A percentile compares a stretch with the other conserved stretches of the same genome.
phyloP scores from a whole-genome alignment of 2,113 vertebrate species.

The Cochlearius cochlearius region DNA sequence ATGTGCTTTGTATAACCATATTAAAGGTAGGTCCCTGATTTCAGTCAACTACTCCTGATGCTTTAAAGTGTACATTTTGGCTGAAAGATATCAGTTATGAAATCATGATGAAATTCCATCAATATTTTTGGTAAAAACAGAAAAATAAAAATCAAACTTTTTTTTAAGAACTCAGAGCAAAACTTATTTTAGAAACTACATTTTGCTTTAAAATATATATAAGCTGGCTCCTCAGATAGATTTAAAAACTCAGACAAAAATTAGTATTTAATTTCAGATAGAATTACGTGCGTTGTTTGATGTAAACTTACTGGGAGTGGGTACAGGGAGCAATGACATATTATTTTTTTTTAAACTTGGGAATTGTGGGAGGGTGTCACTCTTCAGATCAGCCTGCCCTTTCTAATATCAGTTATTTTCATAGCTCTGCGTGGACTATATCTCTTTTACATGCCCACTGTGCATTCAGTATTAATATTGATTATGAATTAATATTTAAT shows the following conservation, averaged over 20 bases:
- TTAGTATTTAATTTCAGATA: background rate
- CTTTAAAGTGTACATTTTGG: background rate
- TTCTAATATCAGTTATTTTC: background rate
- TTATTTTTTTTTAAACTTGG: background rate
- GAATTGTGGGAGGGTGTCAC: rapidly evolving
- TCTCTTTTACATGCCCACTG: background rate
- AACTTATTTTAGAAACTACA: background rate
- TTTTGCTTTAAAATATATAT: background rate
- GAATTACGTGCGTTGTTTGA: rapidly evolving
- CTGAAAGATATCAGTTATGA: background rate
- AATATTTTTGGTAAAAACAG: background rate
- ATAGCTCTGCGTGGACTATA: background rate
- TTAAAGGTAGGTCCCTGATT: background rate
- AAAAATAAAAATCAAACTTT: background rate
- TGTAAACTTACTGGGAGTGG: background rate
- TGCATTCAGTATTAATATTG: background rate
- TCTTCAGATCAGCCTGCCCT: background rate
- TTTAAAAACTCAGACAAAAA: background rate
- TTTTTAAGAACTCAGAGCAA: background rate
- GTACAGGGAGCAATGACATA: background rate
- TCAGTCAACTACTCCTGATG: background rate
- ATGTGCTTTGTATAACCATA: background rate
- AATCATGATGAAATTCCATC: background rate
- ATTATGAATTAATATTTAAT: background rate
- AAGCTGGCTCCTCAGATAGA: background rate